Conservation (phyloP, 2,888 invertebrate genomes). For the Troides helena region DNA sequence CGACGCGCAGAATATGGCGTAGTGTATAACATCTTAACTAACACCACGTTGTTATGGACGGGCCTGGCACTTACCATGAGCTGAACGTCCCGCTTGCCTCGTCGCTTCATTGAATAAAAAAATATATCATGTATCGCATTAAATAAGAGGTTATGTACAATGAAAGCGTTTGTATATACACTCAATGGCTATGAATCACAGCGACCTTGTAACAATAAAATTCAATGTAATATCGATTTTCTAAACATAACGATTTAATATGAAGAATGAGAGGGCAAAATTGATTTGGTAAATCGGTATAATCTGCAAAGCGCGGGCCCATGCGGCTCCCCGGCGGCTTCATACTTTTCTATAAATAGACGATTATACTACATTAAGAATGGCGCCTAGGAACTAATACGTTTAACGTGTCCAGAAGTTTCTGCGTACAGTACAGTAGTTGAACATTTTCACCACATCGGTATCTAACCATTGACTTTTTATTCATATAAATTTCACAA, state of each 20-base stretch:
- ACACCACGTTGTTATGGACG: too few relatives aligned
- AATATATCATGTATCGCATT: not conserved
- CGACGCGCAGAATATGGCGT: too few relatives aligned
- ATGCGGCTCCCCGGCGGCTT: slow-evolving; percentile 63
- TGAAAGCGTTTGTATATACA: slow-evolving; percentile 9
- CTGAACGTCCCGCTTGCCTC: too few relatives aligned
- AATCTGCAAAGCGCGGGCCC: slow-evolving; percentile 49
- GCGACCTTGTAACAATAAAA: slow-evolving; percentile 22
- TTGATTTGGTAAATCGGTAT: slow-evolving; percentile 26
- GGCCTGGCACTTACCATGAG: too few relatives aligned
- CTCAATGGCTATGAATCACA: slow-evolving; percentile 1
- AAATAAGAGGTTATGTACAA: not conserved
- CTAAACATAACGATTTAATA: slow-evolving; percentile 8
- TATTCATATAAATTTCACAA: too few relatives aligned
- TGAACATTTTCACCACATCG: too few relatives aligned
- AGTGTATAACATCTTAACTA: too few relatives aligned
- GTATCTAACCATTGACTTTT: too few relatives aligned
- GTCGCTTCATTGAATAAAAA: too few relatives aligned
- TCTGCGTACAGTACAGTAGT: slow-evolving; percentile 16
- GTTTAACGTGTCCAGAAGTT: slow-evolving; percentile 57
- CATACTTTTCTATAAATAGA: slow-evolving; percentile 70
- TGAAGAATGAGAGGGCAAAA: slow-evolving; percentile 14
- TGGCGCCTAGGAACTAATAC: slow-evolving; percentile 50
- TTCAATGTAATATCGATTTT: slow-evolving; percentile 16
- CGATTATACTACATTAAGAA: slow-evolving; percentile 56